Percentiles rank a stretch among this genome's conserved stretches.
These are phyloP conservation scores for Hymenopus coronatus DNA, from an alignment of 2,888 invertebrate species.

Conservation along the genomic window DNA sequence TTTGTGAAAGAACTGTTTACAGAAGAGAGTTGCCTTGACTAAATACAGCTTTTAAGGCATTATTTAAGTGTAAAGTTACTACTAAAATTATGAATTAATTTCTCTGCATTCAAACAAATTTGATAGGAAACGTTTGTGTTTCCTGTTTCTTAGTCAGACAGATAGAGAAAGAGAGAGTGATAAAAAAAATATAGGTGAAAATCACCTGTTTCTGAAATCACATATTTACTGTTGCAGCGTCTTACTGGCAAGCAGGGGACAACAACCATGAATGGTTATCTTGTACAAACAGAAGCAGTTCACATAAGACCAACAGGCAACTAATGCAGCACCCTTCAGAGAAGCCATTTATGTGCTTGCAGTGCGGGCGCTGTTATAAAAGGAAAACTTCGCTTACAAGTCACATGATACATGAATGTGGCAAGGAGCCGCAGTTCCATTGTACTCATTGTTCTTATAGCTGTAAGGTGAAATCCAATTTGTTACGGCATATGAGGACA, in stretches of 20 bases:
- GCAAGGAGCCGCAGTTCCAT: slow-evolving; percentile 42
- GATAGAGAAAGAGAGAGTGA: too few species aligned
- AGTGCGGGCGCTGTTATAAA: slow-evolving; percentile 26
- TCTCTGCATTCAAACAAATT: too few species aligned
- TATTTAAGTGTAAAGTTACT: too few species aligned
- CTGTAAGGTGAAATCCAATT: slow-evolving; percentile 42
- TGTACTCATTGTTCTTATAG: slow-evolving; percentile 43
- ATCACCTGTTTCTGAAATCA: background rate
- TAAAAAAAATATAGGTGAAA: background rate
- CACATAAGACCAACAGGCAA: background rate
- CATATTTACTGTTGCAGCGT: background rate
- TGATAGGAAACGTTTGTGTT: too few species aligned
- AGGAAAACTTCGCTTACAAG: slow-evolving; percentile 14
- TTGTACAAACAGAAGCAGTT: background rate
- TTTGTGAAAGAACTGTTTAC: too few species aligned
- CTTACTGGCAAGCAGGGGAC: background rate
- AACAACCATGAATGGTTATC: background rate
- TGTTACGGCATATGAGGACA: slow-evolving; percentile 42
- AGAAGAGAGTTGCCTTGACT: too few species aligned
- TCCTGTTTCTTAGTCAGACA: too few species aligned
- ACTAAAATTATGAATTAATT: too few species aligned
- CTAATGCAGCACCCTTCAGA: background rate
- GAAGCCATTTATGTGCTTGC: slow-evolving; percentile 1
- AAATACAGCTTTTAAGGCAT: too few species aligned
- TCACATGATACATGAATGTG: slow-evolving; percentile 32